Evolutionary conservation across 2,888 invertebrate species (phyloP), one percentile per base, ranked within the genome.

Genomic region (Cacoxenus indagator): DNA sequence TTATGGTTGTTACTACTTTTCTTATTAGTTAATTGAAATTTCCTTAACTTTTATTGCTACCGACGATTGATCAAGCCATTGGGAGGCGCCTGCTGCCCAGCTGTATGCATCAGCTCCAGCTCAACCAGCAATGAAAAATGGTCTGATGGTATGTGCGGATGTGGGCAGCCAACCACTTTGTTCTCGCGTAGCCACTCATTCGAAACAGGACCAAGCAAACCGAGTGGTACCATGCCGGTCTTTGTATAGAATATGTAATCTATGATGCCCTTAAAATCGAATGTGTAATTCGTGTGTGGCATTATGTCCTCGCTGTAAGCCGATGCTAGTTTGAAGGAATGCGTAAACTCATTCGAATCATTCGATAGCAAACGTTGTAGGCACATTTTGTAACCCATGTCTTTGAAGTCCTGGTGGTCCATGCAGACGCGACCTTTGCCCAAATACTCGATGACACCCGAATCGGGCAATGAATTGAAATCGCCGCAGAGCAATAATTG

Each of bases 221-320:
- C 99, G 70, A 98, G 90, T 27, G 98, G 96, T 82, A 95, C 95
- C 95, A 99, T 96, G 86, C 95, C 95, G 87, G 96, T 95, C 87
- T 96, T 96, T 76, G 98, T 96, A 89, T 96, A 98, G 91, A 99
- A 99, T 89, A 99, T 98, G 91, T 99, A 99, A 90, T 99, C 99
- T 87, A 99, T 99, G 88, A 99, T 97, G 81, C 99, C 99, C 90
- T 99, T 98, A 90, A 99, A 99, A 89, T 99, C 98, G 90, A 96
- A 97, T 85, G 99, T 99, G 89, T 97, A 99, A 89, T 99, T 99
- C 74, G 99, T 99, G 88, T 96, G 97, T 74, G 97, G 96, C 96
- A 99, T 98, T 84, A 97, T 95, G 85, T 96, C 95, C 87, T 95
- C 95, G 87, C 95, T 95, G 89, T 99, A 98, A 68, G 98, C 98